Base-by-base conservation (phyloP, 2,888 invertebrate species). In the Andrena marginata region DNA sequence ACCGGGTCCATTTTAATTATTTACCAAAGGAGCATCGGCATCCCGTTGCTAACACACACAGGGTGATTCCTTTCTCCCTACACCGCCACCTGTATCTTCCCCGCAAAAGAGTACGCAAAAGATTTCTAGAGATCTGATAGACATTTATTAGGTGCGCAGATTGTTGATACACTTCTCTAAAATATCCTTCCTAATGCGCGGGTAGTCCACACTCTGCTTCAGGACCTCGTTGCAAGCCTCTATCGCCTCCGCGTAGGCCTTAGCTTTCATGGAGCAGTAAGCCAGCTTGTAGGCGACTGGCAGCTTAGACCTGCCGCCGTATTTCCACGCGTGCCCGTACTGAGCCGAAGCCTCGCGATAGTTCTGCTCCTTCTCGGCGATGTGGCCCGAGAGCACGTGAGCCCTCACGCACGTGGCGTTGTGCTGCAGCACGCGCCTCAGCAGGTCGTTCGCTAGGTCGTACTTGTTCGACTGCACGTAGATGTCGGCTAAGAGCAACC, bases 201-300 rank as follows among this genome's bases (percentile, higher is more conserved):
- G 97, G 94, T 98, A 99, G 84, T 98, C 98, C 0, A 99, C 98
- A 93, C 97, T 97, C 33, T 96, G 95, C 87, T 96, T 96, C 56
- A 99, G 94, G 10, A 99, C 97, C 90, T 97, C 96, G 86, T 98
- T 97, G 85, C 98, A 98, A 0, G 97, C 96, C 87, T 99, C 98
- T 80, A 99, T 98, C 23, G 99, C 98, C 90, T 99, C 98, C 0
- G 98, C 98, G 94, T 97, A 97, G 77, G 95, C 95, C 94, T 98
- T 99, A 13, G 97, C 97, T 92, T 99, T 99, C 94, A 99, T 96
- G 90, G 97, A 97, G 88, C 98, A 97, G 93, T 98, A 98, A 0
- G 99, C 99, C 35, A 99, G 95, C 94, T 99, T 99, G 94, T 97
- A 99, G 0, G 99, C 99, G 54, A 99, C 96, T 0, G 96, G 95